phyloP scores from a whole-genome alignment of 2,797 vertebrate species.

The Phoxinus dragarum region DNA sequence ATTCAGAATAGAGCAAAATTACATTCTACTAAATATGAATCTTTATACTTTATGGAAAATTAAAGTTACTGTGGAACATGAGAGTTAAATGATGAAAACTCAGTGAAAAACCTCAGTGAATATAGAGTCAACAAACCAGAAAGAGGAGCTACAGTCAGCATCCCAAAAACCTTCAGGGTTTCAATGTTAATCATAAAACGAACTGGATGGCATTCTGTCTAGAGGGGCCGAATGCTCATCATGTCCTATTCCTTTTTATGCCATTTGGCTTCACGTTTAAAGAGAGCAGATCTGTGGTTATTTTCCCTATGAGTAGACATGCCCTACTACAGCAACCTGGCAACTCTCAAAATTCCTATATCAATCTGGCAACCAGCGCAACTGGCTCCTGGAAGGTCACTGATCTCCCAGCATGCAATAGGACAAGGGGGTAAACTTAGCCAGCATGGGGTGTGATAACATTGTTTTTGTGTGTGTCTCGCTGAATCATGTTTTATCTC shows the following conservation, averaged over 20 bases:
- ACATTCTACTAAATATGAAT: neutral
- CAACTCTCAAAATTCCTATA: conserved; percentile 65
- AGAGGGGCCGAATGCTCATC: conserved; percentile 58
- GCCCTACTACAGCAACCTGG: conserved; percentile 72
- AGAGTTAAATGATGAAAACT: neutral
- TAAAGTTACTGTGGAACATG: neutral
- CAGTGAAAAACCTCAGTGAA: neutral
- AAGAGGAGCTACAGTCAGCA: neutral
- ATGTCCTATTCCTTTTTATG: conserved; percentile 69
- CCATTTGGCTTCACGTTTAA: conserved; percentile 67
- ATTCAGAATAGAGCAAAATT: neutral
- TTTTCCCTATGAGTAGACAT: conserved; percentile 71
- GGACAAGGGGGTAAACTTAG: conserved; percentile 20
- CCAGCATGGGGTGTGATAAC: conserved; percentile 29
- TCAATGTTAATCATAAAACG: conserved; percentile 45
- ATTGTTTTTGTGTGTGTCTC: conserved; percentile 10
- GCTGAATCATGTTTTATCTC: neutral
- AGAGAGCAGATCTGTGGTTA: conserved; percentile 57
- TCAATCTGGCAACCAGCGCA: conserved; percentile 58
- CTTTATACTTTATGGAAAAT: neutral
- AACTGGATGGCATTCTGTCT: conserved; percentile 51
- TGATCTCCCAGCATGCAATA: conserved; percentile 55
- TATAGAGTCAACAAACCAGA: neutral
- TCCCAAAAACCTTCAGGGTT: conserved; percentile 35
- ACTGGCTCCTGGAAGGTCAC: conserved; percentile 35